phyloP scores from a whole-genome alignment of 2,113 vertebrate genomes.

The Haplochromis burtoni region DNA sequence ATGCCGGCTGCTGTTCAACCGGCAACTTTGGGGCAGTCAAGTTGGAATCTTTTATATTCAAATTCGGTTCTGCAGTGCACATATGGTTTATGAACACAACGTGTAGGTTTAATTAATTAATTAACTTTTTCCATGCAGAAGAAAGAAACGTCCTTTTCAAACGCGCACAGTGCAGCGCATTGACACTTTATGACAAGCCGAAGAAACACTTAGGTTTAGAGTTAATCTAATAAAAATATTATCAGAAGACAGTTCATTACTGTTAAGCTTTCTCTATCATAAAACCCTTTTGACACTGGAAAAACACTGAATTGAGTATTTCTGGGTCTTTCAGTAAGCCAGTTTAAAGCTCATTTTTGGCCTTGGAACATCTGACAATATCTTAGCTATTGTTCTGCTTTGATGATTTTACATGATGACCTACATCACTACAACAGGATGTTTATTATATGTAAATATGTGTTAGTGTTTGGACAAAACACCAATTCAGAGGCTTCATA shows the following conservation, averaged over 20 bases:
- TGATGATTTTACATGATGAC: not conserved
- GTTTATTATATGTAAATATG: not conserved
- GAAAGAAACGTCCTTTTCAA: not conserved
- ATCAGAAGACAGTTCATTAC: not conserved
- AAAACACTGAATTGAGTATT: not conserved
- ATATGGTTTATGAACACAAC: not conserved
- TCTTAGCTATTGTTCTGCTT: not conserved
- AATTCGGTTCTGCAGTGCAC: not conserved
- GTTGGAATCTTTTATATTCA: not conserved
- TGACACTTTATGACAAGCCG: rapidly evolving
- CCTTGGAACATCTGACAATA: not conserved
- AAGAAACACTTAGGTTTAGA: not conserved
- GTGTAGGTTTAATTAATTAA: not conserved
- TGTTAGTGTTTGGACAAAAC: not conserved
- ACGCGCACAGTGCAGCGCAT: rapidly evolving
- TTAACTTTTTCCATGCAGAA: not conserved
- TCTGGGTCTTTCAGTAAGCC: not conserved
- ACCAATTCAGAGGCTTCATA: not conserved
- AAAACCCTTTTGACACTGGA: not conserved
- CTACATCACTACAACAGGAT: not conserved
- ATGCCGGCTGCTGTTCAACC: not conserved
- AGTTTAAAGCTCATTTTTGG: rapidly evolving
- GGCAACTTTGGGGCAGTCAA: not conserved
- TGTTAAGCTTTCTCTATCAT: not conserved
- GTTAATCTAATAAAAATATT: not conserved